Conservation (phyloP, 2,797 vertebrate species). For the Crocodylus rhombifer region DNA sequence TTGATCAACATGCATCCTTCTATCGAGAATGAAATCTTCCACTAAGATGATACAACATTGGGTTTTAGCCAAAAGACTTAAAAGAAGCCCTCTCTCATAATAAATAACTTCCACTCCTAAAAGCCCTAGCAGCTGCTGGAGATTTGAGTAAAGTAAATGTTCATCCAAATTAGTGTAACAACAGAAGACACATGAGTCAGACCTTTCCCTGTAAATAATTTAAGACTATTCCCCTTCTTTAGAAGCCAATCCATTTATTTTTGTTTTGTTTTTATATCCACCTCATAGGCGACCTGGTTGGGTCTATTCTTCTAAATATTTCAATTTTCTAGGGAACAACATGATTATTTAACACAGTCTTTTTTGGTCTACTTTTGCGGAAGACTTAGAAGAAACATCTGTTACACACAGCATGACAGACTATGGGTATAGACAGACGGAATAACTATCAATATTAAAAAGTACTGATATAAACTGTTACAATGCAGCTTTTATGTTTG, state of each 20-base stretch:
- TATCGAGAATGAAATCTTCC: neutral
- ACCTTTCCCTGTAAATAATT: constrained; percentile 34
- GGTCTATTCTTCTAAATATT: constrained; percentile 15
- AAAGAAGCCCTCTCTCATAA: neutral
- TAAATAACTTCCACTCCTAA: constrained; percentile 16
- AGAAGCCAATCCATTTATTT: neutral
- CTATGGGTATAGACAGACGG: neutral
- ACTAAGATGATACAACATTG: neutral
- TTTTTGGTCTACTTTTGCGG: neutral
- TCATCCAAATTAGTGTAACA: neutral
- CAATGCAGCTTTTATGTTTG: no score
- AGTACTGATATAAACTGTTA: no score
- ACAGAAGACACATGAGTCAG: constrained; percentile 18
- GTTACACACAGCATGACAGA: neutral
- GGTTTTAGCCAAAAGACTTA: neutral
- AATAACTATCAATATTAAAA: no score
- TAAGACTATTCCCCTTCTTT: constrained; percentile 40
- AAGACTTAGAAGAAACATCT: neutral
- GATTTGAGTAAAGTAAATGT: neutral
- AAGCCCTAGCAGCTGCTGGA: neutral
- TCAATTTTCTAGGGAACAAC: neutral
- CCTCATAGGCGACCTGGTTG: neutral
- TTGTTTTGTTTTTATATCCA: neutral
- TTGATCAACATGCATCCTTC: neutral
- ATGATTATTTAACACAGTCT: neutral